Evolutionary conservation across 2,888 invertebrate genomes (phyloP).

Genomic region (Aricia artaxerxes): DNA sequence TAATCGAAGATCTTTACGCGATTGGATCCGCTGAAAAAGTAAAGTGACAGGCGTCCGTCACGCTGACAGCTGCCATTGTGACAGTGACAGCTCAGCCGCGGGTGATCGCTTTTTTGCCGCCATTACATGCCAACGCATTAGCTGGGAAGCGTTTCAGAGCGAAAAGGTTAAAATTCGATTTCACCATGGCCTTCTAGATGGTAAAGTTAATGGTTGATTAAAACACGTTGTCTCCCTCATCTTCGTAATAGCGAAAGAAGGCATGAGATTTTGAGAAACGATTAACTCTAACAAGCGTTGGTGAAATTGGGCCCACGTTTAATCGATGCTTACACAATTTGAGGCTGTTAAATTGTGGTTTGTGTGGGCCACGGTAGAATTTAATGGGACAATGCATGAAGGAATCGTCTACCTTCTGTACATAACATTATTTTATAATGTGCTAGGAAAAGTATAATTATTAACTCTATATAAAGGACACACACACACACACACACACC

Average conservation of each 20-base stretch:
- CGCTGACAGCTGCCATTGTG: constrained; percentile 32
- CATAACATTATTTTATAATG: no score
- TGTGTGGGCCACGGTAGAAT: not conserved
- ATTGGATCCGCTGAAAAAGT: constrained; percentile 64
- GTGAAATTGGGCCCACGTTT: not conserved
- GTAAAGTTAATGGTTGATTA: not conserved
- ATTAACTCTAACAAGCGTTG: not conserved
- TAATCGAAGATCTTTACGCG: constrained; percentile 65
- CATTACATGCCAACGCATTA: constrained; percentile 9
- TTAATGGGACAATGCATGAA: not conserved
- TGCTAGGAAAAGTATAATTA: no score
- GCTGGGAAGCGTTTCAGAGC: constrained; percentile 1
- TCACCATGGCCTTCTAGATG: not conserved
- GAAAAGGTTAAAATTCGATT: not conserved
- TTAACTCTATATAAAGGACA: no score
- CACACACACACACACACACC: no score
- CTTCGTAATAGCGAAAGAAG: not conserved
- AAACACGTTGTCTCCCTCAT: not conserved
- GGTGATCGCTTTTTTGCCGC: not conserved
- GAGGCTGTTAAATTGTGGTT: not conserved
- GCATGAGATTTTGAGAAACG: not conserved
- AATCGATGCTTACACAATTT: constrained; percentile 13
- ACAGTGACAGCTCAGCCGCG: constrained; percentile 40
- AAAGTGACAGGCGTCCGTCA: constrained; percentile 40
- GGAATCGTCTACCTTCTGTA: no score